Evolutionary conservation across 2,888 invertebrate genomes (phyloP).

Genomic region (Leptinotarsa rubiginosa): DNA sequence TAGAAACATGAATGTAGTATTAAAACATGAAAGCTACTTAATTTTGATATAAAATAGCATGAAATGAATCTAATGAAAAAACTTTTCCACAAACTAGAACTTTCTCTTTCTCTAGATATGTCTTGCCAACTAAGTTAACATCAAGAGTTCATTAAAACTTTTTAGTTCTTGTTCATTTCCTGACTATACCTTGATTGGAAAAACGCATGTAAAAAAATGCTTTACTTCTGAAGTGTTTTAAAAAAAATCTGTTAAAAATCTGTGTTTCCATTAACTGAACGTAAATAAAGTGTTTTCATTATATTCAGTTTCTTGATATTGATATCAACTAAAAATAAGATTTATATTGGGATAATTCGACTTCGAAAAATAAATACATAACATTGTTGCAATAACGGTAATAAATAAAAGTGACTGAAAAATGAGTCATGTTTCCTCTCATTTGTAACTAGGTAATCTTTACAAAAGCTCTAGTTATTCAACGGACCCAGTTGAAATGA

Average conservation of each 20-base stretch:
- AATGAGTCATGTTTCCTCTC: conserved; percentile 37
- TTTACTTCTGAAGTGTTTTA: neutral
- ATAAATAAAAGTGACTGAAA: conserved; percentile 46
- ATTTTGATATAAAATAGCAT: too few species aligned
- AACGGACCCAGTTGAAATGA: conserved; percentile 47
- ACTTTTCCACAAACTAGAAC: too few species aligned
- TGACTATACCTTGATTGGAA: too few species aligned
- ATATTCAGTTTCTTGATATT: conserved; percentile 1
- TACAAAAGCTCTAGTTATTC: conserved; percentile 54
- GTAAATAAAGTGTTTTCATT: neutral
- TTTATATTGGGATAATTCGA: conserved; percentile 13
- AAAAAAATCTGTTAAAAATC: neutral
- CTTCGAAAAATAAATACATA: conserved; percentile 36
- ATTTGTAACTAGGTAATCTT: conserved; percentile 54
- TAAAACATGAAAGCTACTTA: too few species aligned
- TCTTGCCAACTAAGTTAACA: too few species aligned
- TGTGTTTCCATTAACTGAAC: neutral
- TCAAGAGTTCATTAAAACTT: too few species aligned
- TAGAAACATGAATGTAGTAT: neutral
- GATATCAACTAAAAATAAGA: too few species aligned
- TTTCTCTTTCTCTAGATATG: too few species aligned
- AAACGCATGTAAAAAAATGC: too few species aligned
- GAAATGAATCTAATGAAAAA: too few species aligned
- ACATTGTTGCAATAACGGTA: conserved; percentile 31
- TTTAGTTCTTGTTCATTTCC: too few species aligned